Evolutionary conservation across 1,140 invertebrate genomes (phyloP).

Genomic region (Anastatus disparis): DNA sequence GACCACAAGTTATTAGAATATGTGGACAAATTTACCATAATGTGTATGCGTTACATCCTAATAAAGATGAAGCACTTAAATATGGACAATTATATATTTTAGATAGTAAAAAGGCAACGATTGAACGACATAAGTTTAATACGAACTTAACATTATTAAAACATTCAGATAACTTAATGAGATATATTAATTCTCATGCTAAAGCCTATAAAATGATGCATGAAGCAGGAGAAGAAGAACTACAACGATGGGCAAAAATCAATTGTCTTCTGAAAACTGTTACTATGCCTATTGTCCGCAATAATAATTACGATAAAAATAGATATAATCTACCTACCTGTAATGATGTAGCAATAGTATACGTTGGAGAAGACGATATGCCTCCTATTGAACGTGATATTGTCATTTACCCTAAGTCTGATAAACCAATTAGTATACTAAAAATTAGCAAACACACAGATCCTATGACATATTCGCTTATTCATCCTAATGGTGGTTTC

Average conservation of each 20-base stretch:
- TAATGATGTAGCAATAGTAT: conserved; percentile 3
- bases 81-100: no score
- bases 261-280: background rate
- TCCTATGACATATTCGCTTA: background rate
- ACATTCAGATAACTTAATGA: no score
- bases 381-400: conserved; percentile 48
- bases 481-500: no score
- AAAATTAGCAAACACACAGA: background rate
- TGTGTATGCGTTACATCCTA: background rate
- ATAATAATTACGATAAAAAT: background rate
- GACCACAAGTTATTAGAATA: background rate
- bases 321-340: background rate
- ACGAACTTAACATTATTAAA: no score
- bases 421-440: conserved; percentile 19
- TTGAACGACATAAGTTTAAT: no score
- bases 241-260: background rate
- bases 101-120: no score
- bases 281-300: background rate
- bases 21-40: background rate
- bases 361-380: background rate
- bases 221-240: background rate
- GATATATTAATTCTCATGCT: no score
- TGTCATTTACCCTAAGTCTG: conserved; percentile 14
- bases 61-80: background rate
- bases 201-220: conserved; percentile 2